Conservation (phyloP, 1,140 invertebrate species). For the Ylistrum balloti region DNA sequence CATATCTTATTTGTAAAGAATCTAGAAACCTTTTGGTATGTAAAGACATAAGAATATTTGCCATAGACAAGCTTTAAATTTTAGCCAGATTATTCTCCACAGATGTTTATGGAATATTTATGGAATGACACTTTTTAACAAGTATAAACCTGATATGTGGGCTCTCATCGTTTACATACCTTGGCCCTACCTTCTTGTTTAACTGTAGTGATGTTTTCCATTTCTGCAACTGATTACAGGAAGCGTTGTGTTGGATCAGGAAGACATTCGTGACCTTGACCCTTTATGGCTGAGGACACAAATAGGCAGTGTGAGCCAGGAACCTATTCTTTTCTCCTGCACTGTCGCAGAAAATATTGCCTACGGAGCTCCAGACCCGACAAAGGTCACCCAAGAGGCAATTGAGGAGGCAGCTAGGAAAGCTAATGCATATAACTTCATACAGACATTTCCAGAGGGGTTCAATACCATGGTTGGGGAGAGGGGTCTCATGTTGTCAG, state of each 20-base stretch:
- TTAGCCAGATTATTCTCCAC: too few relatives aligned
- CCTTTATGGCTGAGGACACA: slow-evolving; percentile 81
- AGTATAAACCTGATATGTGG: too few relatives aligned
- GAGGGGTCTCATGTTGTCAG: slow-evolving; percentile 83
- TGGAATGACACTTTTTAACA: too few relatives aligned
- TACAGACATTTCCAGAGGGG: slow-evolving; percentile 82
- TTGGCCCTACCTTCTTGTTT: background rate
- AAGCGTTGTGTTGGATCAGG: slow-evolving; percentile 78
- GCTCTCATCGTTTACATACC: background rate
- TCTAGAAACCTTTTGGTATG: background rate
- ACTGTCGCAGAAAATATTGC: slow-evolving; percentile 83
- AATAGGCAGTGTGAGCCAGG: slow-evolving; percentile 82
- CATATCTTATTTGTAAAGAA: background rate
- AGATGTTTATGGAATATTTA: too few relatives aligned
- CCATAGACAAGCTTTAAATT: too few relatives aligned
- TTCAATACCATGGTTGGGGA: slow-evolving; percentile 84
- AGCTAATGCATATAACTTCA: slow-evolving; percentile 83
- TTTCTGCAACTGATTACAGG: slow-evolving; percentile 63
- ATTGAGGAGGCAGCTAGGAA: slow-evolving; percentile 81
- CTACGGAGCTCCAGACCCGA: slow-evolving; percentile 81
- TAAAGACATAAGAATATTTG: background rate
- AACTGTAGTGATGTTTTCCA: too few relatives aligned
- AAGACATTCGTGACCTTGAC: slow-evolving; percentile 81
- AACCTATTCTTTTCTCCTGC: slow-evolving; percentile 83
- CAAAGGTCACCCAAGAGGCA: slow-evolving; percentile 76